Evolutionary conservation across 2,888 invertebrate genomes (phyloP).

Genomic region (Vesta saturnalis): DNA sequence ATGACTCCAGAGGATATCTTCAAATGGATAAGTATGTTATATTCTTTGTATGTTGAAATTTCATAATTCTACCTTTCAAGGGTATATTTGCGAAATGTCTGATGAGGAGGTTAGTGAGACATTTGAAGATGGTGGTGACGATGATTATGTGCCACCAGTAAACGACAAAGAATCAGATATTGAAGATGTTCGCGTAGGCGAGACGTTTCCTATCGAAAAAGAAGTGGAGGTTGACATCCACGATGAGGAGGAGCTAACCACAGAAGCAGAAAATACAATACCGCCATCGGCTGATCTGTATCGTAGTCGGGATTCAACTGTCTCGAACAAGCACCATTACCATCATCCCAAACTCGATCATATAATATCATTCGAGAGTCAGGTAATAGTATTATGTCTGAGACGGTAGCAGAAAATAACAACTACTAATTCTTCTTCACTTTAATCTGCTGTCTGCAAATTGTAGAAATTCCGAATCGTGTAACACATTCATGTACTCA

Average conservation of each 20-base stretch:
- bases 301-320: constrained; percentile 17
- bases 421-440: constrained; percentile 16
- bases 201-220: constrained; percentile 13
- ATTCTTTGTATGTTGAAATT: no score
- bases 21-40: no score
- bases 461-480: constrained; percentile 22
- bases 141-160: background rate
- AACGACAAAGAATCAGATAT: background rate
- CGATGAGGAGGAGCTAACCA: background rate
- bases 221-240: constrained; percentile 13
- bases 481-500: constrained; percentile 20
- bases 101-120: background rate
- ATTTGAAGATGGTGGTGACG: background rate
- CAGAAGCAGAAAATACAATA: constrained; percentile 6
- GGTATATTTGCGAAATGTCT: no score
- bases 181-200: constrained; percentile 8
- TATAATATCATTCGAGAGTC: constrained; percentile 27
- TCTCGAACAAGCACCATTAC: constrained; percentile 20
- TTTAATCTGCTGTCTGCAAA: constrained; percentile 17
- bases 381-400: constrained; percentile 10
- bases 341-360: constrained; percentile 22
- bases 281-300: constrained; percentile 17
- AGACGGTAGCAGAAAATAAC: background rate
- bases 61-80: no score
- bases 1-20: no score